Evolutionary conservation across 2,888 invertebrate species (phyloP), one percentile per base, ranked within the genome.

Genomic region (Acanthopleura granulata): DNA sequence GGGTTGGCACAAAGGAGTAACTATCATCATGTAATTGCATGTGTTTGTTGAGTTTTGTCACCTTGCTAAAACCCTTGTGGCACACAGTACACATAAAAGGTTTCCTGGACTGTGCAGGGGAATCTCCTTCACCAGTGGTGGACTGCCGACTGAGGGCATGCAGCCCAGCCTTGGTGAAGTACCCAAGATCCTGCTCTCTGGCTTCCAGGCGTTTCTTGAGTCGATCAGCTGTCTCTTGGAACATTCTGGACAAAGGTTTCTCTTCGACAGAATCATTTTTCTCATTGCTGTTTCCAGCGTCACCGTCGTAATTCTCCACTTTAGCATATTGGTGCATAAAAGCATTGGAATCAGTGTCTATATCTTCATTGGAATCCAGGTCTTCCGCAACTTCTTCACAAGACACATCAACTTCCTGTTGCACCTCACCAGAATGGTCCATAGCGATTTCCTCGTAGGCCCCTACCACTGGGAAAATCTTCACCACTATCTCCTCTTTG

Each of bases 351-450:
- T 40, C 40, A 40, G 40, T 40, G 40, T 40, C 40, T 57, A n/a
- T 27, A 66, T 25, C 66, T 66, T 27, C 66, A 6, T 27, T 66
- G 3, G 66, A 66, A 22, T 66, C 66, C 14, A 66, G 29, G 25
- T 66, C 66, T 66, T 66, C 66, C 6, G 27, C 66, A 3, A 27
- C 66, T 25, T 66, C 66, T 66, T 66, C 22, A 66, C 66, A 66
- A 16, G 66, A 66, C 22, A 66, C 66, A 66, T 66, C 66, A 22
- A 66, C 66, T 25, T 66, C 66, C 29, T 66, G 66, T 57, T 57
- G 57, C 4, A 57, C 57, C n/a, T 57, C 57, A 12, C 66, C 66
- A 27, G 66, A 27, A 66, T 22, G 25, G 29, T 66, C 66, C 22
- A 66, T 27, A 27, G 66, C 25, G 22, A 66, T 66, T 25, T 66